Percentiles rank a stretch among this genome's conserved stretches.
These are phyloP conservation scores for Cranoglanis bouderius DNA, from an alignment of 2,113 vertebrate genomes.

Conservation along the genomic window DNA sequence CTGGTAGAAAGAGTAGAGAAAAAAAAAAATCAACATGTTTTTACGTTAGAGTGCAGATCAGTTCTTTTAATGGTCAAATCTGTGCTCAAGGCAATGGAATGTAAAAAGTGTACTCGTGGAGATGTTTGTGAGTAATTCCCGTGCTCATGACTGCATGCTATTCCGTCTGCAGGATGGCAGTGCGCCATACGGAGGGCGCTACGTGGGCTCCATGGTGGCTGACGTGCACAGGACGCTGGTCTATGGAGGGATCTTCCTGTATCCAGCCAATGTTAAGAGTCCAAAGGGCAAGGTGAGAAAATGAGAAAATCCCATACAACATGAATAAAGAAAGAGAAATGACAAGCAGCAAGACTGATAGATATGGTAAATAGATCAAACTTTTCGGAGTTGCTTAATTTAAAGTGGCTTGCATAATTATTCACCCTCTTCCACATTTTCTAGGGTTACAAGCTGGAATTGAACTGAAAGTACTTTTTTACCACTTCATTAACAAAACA, in stretches of 20 bases:
- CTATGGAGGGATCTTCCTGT: slow-evolving; percentile 95
- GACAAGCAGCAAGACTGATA: not conserved
- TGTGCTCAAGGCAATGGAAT: not conserved
- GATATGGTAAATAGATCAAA: not conserved
- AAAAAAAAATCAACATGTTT: not conserved
- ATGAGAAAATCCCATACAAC: not conserved
- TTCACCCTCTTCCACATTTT: not conserved
- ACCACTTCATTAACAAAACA: not conserved
- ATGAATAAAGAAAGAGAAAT: not conserved
- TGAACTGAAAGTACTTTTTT: not conserved
- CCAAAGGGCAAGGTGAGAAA: slow-evolving; percentile 88
- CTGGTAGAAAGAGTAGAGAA: no score
- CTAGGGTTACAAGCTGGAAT: not conserved
- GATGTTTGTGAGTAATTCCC: not conserved
- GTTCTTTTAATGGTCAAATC: not conserved
- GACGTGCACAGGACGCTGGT: slow-evolving; percentile 95
- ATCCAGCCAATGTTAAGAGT: slow-evolving; percentile 89
- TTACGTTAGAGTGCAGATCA: not conserved
- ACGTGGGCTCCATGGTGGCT: slow-evolving; percentile 96
- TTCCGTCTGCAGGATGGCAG: slow-evolving; percentile 78
- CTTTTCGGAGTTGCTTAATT: not conserved
- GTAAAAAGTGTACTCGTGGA: not conserved
- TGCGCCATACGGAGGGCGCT: slow-evolving; percentile 84
- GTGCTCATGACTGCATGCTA: not conserved
- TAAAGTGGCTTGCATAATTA: not conserved